Evolutionary conservation across 2,797 vertebrate genomes (phyloP), one percentile per base, ranked within the genome.

Genomic region (Mareca strepera): DNA sequence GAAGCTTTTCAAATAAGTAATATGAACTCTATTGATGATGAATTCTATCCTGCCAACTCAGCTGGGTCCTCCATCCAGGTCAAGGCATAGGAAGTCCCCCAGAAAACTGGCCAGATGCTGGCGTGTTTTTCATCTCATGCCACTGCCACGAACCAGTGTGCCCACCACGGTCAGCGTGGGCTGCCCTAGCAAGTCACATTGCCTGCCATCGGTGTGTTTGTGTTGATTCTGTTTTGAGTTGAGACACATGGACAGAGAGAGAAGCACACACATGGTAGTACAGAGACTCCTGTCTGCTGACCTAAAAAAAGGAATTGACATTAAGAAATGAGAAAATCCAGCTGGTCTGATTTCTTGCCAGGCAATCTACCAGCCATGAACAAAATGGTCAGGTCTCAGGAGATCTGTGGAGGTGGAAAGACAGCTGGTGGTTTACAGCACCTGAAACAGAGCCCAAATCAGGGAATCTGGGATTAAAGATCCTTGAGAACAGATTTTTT

Each of bases 261-360:
- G 64, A 88, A 75, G 60, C 43, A 77, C 29, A 64, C 41, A 56
- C 55, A 52, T 60, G 23, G 31, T 66, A 92, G 73, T 35, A 85
- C 85, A 77, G 84, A 95, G 86, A 74, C 75, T 94, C 67, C 72
- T 82, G 69, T 82, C 88, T 96, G 81, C 88, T 91, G 89, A 95
- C 79, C 83, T 96, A 88, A 76, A 93, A 91, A 91, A 89, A 63
- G 58, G 68, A 96, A 96, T 4, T 75, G 84, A 88, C 90, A 88
- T 78, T 91, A 92, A 92, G 82, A 97, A 93, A 86, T 6, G 25
- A 92, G 93, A 76, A 96, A 95, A 96, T 83, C 89, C 96, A 96
- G 93, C 95, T 96, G 88, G 76, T 93, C 82, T 94, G 79, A 95
- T 78, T 94, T 92, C 83, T 84, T 88, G 94, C 95, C 94, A 88